Conservation (phyloP, 2,113 vertebrate genomes). For the Garra rufa region DNA sequence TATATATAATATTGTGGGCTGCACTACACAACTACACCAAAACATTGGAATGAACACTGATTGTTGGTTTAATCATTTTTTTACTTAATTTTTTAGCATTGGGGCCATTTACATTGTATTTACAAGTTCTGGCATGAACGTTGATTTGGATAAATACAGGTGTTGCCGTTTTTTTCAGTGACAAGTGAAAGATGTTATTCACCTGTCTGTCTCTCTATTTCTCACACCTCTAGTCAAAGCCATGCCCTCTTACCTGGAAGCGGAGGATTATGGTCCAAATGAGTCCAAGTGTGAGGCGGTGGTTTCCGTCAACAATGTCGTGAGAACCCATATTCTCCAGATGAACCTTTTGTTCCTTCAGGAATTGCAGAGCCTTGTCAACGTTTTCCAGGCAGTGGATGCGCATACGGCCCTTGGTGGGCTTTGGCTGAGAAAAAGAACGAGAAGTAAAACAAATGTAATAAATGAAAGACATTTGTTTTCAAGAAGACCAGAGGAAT, state of each 20-base stretch:
- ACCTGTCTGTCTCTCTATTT: not conserved
- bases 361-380: constrained; percentile 92
- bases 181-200: not conserved
- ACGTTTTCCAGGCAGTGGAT: constrained; percentile 96
- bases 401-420: constrained; percentile 92
- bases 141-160: not conserved
- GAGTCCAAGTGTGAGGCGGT: constrained; percentile 90
- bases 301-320: constrained; percentile 93
- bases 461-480: not conserved
- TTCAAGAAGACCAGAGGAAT: too few relatives aligned
- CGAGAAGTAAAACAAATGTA: not conserved
- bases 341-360: constrained; percentile 93
- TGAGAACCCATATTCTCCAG: constrained; percentile 95
- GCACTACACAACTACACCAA: not conserved
- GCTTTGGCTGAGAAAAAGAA: constrained; percentile 80
- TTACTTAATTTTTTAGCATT: too few relatives aligned
- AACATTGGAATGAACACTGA: not conserved
- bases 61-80: not conserved
- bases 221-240: not conserved
- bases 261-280: constrained; percentile 96
- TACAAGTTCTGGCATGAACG: not conserved
- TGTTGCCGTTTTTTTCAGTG: not conserved
- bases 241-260: constrained; percentile 82
- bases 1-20: not conserved
- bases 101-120: too few relatives aligned